Conservation (phyloP, 2,888 invertebrate genomes). For the Cheilosia variabilis region DNA sequence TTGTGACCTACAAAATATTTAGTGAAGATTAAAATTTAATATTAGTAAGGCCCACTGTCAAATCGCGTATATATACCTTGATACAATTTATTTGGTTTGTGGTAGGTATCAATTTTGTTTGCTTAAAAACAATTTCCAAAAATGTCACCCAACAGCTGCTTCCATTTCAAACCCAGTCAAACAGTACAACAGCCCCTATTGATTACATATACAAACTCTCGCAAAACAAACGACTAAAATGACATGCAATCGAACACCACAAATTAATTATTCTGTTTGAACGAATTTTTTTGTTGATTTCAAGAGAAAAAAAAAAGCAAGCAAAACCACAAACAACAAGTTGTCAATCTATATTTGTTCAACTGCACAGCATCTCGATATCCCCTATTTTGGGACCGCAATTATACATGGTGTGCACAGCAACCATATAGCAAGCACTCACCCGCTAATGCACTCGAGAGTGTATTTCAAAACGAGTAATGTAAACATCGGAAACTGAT, state of each 20-base stretch:
- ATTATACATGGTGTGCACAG: neutral
- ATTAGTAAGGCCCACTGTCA: no score
- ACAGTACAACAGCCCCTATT: neutral
- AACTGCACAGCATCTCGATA: constrained; percentile 33
- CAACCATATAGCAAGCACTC: neutral
- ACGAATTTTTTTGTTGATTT: constrained; percentile 3
- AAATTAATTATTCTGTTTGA: constrained; percentile 26
- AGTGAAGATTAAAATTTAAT: no score
- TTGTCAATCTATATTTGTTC: constrained; percentile 34
- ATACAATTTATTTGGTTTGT: no score
- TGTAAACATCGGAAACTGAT: constrained; percentile 66
- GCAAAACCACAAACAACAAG: neutral
- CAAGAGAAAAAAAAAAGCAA: neutral
- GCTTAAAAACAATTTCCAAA: neutral
- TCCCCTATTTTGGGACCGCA: constrained; percentile 20
- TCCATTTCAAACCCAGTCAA: neutral
- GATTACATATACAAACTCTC: neutral
- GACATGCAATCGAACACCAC: constrained; percentile 31
- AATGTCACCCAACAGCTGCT: neutral
- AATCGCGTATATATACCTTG: no score
- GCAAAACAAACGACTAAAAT: neutral
- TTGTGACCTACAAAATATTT: no score
- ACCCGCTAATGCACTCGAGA: constrained; percentile 54
- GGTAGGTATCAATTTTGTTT: no score
- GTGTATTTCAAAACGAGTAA: constrained; percentile 58